Evolutionary conservation across 1,140 invertebrate genomes (phyloP).

Genomic region (Maconellicoccus hirsutus): DNA sequence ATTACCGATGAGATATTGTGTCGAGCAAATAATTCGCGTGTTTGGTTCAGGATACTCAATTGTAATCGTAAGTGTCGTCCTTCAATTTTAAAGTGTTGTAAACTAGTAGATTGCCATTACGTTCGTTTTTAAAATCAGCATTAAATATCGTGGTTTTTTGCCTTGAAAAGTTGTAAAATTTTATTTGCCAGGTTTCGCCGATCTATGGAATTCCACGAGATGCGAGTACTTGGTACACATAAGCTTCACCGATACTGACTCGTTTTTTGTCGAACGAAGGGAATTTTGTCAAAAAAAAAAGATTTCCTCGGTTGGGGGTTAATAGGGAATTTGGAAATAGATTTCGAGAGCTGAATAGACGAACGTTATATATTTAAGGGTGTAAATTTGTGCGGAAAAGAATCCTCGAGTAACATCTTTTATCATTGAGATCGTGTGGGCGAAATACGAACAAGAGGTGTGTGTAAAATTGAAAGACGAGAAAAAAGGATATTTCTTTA

Average conservation of each 20-base stretch:
- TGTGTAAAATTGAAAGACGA: background rate
- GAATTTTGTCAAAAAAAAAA: background rate
- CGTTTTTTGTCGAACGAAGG: too few relatives aligned
- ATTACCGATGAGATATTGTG: background rate
- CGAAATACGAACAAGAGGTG: background rate
- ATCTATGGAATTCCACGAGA: too few relatives aligned
- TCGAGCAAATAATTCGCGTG: background rate
- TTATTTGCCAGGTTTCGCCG: background rate
- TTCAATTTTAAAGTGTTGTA: too few relatives aligned
- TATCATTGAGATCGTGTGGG: background rate
- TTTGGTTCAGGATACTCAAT: too few relatives aligned
- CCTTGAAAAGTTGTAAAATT: background rate
- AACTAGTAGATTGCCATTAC: too few relatives aligned
- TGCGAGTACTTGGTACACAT: too few relatives aligned
- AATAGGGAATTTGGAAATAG: slow-evolving; percentile 5
- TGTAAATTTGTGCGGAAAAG: background rate
- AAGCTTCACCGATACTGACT: too few relatives aligned
- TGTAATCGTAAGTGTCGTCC: too few relatives aligned
- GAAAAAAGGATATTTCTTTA: background rate
- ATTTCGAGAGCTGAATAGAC: background rate
- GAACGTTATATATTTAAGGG: background rate
- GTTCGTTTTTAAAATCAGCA: too few relatives aligned
- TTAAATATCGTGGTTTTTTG: background rate
- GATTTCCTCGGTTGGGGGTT: background rate
- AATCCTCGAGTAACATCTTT: background rate